phyloP scores from a whole-genome alignment of 2,797 vertebrate genomes.

The Pterois miles region DNA sequence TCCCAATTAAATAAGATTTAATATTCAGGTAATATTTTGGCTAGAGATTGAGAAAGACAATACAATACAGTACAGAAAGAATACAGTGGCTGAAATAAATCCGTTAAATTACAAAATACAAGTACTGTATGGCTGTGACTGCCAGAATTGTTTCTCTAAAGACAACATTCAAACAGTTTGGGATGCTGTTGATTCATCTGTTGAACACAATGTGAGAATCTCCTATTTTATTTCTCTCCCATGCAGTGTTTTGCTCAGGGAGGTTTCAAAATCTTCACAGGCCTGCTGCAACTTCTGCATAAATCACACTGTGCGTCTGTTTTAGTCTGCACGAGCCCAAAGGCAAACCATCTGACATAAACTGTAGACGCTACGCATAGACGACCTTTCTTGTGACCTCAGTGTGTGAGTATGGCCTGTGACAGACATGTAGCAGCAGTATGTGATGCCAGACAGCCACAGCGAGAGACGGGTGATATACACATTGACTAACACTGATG shows the following conservation, averaged over 20 bases:
- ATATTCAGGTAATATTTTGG: neutral
- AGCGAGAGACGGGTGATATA: slow-evolving; percentile 14
- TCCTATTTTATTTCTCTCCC: neutral
- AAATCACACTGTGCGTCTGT: slow-evolving; percentile 6
- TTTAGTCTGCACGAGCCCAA: slow-evolving; percentile 3
- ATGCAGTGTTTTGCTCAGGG: neutral
- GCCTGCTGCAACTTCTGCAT: slow-evolving; percentile 24
- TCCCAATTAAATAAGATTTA: neutral
- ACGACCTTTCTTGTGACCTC: slow-evolving; percentile 47
- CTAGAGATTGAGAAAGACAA: neutral
- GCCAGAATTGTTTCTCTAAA: neutral
- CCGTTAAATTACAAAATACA: neutral
- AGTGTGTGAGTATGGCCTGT: neutral
- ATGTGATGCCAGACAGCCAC: slow-evolving; percentile 16
- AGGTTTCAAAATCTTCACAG: neutral
- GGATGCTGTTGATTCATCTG: neutral
- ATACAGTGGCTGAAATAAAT: neutral
- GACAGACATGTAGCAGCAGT: slow-evolving; percentile 18
- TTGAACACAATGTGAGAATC: neutral
- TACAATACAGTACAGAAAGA: no score
- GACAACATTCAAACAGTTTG: neutral
- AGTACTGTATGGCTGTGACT: neutral
- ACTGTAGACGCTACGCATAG: slow-evolving; percentile 41
- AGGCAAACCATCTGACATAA: slow-evolving; percentile 47
- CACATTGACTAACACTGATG: slow-evolving; percentile 24